phyloP scores from a whole-genome alignment of 1,140 invertebrate species.

The Sitophilus oryzae region DNA sequence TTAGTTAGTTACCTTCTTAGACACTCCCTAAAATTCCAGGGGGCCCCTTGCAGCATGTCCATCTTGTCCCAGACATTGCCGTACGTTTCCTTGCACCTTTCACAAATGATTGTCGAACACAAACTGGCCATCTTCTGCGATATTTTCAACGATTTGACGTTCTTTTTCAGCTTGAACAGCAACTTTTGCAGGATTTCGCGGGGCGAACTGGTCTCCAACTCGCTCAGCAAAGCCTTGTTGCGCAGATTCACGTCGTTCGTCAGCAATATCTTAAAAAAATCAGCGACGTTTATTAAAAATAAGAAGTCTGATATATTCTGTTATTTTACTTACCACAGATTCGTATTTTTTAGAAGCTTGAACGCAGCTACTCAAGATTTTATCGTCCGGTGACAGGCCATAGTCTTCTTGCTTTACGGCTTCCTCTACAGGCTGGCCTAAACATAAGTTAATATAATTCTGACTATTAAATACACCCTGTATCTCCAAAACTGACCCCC shows the following conservation, averaged over 20 bases:
- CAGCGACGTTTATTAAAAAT: neutral
- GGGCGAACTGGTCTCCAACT: conserved; percentile 18
- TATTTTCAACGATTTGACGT: conserved; percentile 18
- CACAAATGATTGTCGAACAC: conserved; percentile 26
- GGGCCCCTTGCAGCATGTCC: conserved; percentile 20
- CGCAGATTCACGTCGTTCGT: conserved; percentile 31
- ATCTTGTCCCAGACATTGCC: conserved; percentile 28
- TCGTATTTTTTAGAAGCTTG: conserved; percentile 31
- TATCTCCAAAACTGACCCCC: no score
- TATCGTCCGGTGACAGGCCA: conserved; percentile 32
- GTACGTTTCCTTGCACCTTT: conserved; percentile 31
- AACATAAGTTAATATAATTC: conserved; percentile 14
- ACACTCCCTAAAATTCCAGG: conserved; percentile 29
- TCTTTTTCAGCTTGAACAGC: conserved; percentile 4
- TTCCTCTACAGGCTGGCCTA: conserved; percentile 31
- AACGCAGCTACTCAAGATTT: conserved; percentile 31
- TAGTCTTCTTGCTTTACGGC: conserved; percentile 25
- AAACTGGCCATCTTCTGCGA: conserved; percentile 23
- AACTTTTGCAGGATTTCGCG: conserved; percentile 25
- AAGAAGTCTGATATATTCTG: neutral
- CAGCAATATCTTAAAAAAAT: conserved; percentile 25
- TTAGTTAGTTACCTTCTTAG: conserved; percentile 12
- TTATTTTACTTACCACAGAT: conserved; percentile 25
- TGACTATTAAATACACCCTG: no score
- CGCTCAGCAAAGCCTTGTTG: conserved; percentile 28